A percentile compares a stretch with the other conserved stretches of the same genome.
These are phyloP conservation scores for Chironomus riparius DNA, from an alignment of 2,888 invertebrate species.

Conservation along the genomic window DNA sequence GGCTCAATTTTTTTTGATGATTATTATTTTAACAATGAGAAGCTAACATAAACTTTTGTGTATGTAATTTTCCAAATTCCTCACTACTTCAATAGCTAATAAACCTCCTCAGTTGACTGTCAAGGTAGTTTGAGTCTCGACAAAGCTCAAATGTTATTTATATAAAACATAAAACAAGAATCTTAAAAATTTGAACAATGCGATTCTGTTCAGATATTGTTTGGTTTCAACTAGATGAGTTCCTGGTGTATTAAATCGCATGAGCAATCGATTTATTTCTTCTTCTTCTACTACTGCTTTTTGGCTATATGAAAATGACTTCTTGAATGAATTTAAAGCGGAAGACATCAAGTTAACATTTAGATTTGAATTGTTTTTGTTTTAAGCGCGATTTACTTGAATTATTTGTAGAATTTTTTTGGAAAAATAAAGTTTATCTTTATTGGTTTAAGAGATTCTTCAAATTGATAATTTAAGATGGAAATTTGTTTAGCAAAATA, in stretches of 20 bases:
- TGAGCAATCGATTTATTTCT: background rate
- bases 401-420: too few species aligned
- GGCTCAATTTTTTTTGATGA: background rate
- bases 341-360: background rate
- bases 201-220: background rate
- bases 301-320: too few species aligned
- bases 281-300: background rate
- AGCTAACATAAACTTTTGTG: background rate
- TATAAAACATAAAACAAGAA: too few species aligned
- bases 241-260: background rate
- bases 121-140: background rate
- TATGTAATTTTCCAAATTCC: background rate
- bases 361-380: background rate
- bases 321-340: background rate
- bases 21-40: background rate
- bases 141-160: background rate
- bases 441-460: too few species aligned
- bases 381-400: too few species aligned
- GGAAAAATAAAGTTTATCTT: too few species aligned
- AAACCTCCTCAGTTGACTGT: background rate
- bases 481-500: too few species aligned
- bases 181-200: too few species aligned
- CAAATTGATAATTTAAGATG: too few species aligned
- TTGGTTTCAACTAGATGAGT: background rate
- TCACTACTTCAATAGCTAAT: background rate